Base-by-base conservation (phyloP, 2,888 invertebrate genomes). In the Reticulitermes lucifugus region DNA sequence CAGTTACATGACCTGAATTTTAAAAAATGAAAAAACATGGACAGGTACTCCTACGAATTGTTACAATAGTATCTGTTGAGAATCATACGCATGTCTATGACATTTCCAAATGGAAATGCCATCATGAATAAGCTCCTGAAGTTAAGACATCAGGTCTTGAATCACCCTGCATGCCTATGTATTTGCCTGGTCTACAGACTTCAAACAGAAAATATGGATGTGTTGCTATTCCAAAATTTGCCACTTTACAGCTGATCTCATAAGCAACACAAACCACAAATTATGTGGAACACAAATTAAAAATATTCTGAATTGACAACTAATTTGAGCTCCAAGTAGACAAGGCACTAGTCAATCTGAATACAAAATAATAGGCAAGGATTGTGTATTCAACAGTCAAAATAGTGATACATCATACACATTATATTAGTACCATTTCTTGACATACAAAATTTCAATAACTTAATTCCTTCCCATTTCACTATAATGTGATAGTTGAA, bases 261-360 rank as follows among this genome's bases (percentile, higher is more conserved):
- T 46, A 10, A 77, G 12, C 14, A 77, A 77, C 35, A 77, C 25
- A 51, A 46, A 77, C 22, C 22, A 77, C 7, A 51, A 77, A 73
- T n/a, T 71, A 71, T 71, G 22, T 75, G 35, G 35, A 77, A 77
- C 43, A 21, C 21, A 77, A 75, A 75, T 21, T 75, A 75, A 35
- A 77, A 29, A 41, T 73, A 73, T 73, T 73, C 10, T 29, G 71
- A 71, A 71, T 21, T 46, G 46, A 1, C 65, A 77, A 77, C 41
- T 35, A 22, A 43, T 71, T 46, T 81, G 81, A 60, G 41, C 81
- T 81, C 29, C 43, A 81, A 65, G 81, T 70, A 81, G 81, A 81
- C 81, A 81, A 81, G 81, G 81, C 81, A 81, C 81, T 81, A 12
- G 65, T 41, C 35, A 81, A 51, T 77, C 46, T 77, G 43, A 77